Evolutionary conservation across 2,113 vertebrate genomes (phyloP).

Genomic region (Semicossyphus pulcher): DNA sequence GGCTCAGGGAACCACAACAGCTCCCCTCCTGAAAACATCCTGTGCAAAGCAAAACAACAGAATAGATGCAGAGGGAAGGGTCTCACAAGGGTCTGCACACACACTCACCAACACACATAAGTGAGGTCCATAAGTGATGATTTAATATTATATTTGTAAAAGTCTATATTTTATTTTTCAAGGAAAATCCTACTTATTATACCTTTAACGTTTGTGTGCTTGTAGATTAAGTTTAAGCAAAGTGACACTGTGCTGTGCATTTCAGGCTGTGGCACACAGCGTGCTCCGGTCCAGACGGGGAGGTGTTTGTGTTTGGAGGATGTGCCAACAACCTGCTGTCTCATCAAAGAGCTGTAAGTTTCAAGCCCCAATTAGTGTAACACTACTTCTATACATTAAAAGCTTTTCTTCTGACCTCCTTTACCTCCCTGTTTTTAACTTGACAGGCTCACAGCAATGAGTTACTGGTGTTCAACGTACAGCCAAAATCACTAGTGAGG

Average conservation of each 20-base stretch:
- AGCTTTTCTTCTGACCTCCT: neutral
- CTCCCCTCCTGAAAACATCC: no score
- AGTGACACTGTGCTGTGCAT: neutral
- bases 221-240: neutral
- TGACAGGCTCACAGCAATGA: conserved; percentile 94
- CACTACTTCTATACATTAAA: neutral
- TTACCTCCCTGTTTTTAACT: neutral
- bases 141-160: no score
- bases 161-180: no score
- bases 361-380: neutral
- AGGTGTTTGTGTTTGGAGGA: conserved; percentile 97
- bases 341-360: conserved; percentile 92
- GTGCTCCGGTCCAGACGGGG: conserved; percentile 92
- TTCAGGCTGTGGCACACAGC: conserved; percentile 96
- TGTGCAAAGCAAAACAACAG: no score
- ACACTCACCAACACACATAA: no score
- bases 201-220: neutral
- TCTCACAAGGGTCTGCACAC: no score
- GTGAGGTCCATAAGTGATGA: no score
- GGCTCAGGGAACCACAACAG: no score
- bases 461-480: conserved; percentile 92
- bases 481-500: conserved; percentile 93
- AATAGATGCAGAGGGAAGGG: no score
- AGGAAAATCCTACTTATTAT: no score
- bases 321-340: conserved; percentile 96